Percentiles rank a stretch among this genome's conserved stretches.
These are phyloP conservation scores for Nannoperca obscura DNA, from an alignment of 2,797 vertebrate genomes.

Conservation along the genomic window DNA sequence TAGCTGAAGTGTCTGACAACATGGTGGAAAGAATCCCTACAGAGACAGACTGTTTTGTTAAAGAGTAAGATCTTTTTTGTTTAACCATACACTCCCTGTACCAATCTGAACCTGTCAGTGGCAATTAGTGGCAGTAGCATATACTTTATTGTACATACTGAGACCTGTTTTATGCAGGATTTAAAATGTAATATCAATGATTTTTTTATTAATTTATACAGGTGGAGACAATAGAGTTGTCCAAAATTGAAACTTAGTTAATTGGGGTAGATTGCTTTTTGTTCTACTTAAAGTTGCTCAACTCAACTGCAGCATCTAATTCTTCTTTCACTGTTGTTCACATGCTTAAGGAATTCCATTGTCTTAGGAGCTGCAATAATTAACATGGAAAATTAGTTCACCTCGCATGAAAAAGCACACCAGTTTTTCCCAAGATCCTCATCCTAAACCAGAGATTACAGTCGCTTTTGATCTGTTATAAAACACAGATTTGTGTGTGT, in stretches of 20 bases:
- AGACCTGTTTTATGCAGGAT: conserved; percentile 13
- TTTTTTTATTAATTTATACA: neutral
- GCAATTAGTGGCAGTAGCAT: too few relatives aligned
- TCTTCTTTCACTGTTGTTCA: conserved; percentile 14
- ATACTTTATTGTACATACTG: neutral
- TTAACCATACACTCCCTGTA: too few relatives aligned
- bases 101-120: too few relatives aligned
- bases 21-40: too few relatives aligned
- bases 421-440: conserved; percentile 54
- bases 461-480: conserved; percentile 73
- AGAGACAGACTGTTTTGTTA: too few relatives aligned
- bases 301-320: conserved; percentile 47
- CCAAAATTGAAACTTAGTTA: conserved; percentile 46
- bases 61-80: too few relatives aligned
- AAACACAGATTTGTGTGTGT: conserved; percentile 69
- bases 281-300: conserved; percentile 44
- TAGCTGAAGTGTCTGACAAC: too few relatives aligned
- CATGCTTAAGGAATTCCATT: conserved; percentile 57
- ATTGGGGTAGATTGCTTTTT: conserved; percentile 25
- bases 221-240: conserved; percentile 40
- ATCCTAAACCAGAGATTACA: conserved; percentile 74
- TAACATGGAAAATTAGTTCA: conserved; percentile 66
- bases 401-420: conserved; percentile 43
- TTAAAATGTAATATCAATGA: neutral
- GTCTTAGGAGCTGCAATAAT: conserved; percentile 67